These are phyloP conservation scores for Herpetotheres cachinnans DNA, from an alignment of 2,113 vertebrate species.

Conservation along the genomic window DNA sequence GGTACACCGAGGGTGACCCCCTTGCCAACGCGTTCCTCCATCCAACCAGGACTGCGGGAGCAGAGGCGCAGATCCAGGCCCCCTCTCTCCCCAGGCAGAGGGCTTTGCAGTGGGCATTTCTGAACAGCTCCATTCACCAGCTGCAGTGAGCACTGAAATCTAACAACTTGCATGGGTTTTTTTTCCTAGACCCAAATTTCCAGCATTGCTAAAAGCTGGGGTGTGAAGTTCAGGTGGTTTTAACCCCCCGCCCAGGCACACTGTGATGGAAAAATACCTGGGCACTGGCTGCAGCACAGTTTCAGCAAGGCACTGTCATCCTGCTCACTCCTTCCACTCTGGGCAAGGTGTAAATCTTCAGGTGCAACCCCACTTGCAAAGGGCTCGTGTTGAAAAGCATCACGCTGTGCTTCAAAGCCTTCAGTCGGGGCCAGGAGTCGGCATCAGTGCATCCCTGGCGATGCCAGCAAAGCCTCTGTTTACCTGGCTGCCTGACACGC, in stretches of 20 bases:
- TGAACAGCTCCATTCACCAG: rapidly evolving
- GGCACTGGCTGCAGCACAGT: background rate
- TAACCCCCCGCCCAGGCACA: background rate
- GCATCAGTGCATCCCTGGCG: background rate
- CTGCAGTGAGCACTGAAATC: background rate
- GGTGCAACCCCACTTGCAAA: background rate
- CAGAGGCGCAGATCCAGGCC: background rate
- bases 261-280: background rate
- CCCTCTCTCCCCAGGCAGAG: background rate
- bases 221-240: background rate
- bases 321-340: background rate
- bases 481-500: constrained; percentile 47
- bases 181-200: background rate
- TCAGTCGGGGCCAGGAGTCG: background rate
- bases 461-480: constrained; percentile 3
- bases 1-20: rapidly evolving
- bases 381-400: background rate
- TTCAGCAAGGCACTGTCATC: background rate
- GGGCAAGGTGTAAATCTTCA: constrained; percentile 15
- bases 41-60: background rate
- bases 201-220: background rate
- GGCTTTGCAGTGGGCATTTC: background rate
- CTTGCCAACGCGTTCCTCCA: rapidly evolving
- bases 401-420: background rate
- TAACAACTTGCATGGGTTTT: background rate